These are phyloP conservation scores for Pogonognathellus flavescens DNA, from an alignment of 1,140 invertebrate genomes.

Conservation along the genomic window DNA sequence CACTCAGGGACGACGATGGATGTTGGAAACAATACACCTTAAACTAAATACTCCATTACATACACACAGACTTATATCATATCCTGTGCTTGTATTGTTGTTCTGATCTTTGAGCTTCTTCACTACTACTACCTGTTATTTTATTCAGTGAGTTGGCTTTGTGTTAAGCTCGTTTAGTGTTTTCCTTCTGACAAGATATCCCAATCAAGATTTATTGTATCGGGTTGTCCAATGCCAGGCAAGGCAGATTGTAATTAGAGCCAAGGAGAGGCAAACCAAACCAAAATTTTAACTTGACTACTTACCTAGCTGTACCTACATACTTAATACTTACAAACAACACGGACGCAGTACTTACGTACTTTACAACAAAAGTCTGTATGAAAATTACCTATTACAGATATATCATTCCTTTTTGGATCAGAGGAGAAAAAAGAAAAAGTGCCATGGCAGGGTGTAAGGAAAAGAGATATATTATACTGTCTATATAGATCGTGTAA, in stretches of 20 bases:
- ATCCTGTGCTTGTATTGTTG: not conserved
- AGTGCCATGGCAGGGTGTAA: constrained; percentile 14
- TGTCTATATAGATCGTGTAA: constrained; percentile 42
- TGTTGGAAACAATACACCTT: not conserved
- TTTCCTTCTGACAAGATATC: constrained; percentile 54
- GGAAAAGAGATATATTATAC: constrained; percentile 19
- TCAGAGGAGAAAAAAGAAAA: not conserved
- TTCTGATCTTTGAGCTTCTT: constrained; percentile 15
- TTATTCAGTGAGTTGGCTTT: constrained; percentile 14
- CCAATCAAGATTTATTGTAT: constrained; percentile 61
- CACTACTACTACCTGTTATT: constrained; percentile 18
- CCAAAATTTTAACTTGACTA: not conserved
- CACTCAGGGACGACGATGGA: too few relatives aligned
- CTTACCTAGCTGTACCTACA: not conserved
- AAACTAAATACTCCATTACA: not conserved
- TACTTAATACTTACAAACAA: too few relatives aligned
- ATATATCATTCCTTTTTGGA: not conserved
- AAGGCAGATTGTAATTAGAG: constrained; percentile 45
- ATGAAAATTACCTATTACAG: not conserved
- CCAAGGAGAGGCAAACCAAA: constrained; percentile 25
- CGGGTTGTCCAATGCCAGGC: constrained; percentile 42
- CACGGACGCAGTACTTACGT: not conserved
- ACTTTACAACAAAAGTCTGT: not conserved
- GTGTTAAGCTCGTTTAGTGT: constrained; percentile 46
- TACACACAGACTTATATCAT: not conserved